Percentiles rank a stretch among this genome's conserved stretches.
Evolutionary conservation across 2,113 vertebrate genomes (phyloP).

Genomic region (Rana temporaria): DNA sequence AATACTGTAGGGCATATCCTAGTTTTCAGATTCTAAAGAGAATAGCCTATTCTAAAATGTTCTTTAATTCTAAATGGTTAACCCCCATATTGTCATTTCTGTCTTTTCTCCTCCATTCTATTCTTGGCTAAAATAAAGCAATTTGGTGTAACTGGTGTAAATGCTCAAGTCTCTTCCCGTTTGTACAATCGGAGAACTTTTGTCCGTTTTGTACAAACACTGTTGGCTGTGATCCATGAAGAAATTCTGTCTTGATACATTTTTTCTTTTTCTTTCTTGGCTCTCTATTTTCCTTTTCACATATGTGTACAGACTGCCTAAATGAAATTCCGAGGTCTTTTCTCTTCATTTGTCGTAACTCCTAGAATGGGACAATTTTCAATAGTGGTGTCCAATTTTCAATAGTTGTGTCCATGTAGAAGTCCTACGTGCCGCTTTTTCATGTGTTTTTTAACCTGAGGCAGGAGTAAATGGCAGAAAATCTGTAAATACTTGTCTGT

Average conservation of each 20-base stretch:
- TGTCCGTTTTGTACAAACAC: conserved; percentile 37
- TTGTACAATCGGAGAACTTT: conserved; percentile 55
- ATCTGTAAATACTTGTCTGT: conserved; percentile 68
- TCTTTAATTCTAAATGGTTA: no score
- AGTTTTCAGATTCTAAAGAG: no score
- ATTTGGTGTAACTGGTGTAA: not conserved
- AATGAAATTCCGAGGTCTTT: conserved; percentile 54
- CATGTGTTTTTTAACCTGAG: conserved; percentile 63
- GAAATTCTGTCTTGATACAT: conserved; percentile 4
- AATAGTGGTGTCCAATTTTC: conserved; percentile 58
- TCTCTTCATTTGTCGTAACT: not conserved
- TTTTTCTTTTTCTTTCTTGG: conserved; percentile 4
- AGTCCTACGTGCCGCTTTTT: conserved; percentile 62
- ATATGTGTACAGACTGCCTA: conserved; percentile 15
- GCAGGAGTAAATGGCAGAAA: conserved; percentile 67
- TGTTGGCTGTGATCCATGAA: conserved; percentile 42
- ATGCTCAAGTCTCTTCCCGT: conserved; percentile 29
- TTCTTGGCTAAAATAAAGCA: no score
- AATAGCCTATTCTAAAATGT: no score
- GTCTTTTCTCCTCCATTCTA: no score
- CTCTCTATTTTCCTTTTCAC: conserved; percentile 23
- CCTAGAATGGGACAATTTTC: conserved; percentile 22
- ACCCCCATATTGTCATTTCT: no score
- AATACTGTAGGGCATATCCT: no score
- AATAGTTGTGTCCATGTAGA: conserved; percentile 57